A percentile compares a stretch with the other conserved stretches of the same genome.
phyloP scores from a whole-genome alignment of 2,797 vertebrate genomes.

The Catostomus latipinnis region DNA sequence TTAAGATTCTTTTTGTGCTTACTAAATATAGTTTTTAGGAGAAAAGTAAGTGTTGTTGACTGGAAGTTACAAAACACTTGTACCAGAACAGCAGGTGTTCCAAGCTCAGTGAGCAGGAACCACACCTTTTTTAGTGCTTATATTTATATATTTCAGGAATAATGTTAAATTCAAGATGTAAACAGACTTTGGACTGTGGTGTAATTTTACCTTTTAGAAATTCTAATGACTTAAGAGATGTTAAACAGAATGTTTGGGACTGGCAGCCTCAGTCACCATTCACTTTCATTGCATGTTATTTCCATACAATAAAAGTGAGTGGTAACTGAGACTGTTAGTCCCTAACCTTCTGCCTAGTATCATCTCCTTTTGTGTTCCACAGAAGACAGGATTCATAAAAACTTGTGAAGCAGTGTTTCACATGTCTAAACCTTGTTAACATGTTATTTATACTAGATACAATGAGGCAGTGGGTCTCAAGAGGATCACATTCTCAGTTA shows the following conservation, averaged over 20 bases:
- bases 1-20: neutral
- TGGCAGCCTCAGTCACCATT: too few relatives aligned
- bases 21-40: neutral
- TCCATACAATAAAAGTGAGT: too few relatives aligned
- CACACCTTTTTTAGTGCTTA: neutral
- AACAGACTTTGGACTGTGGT: neutral
- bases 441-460: neutral
- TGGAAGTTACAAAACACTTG: neutral
- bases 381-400: too few relatives aligned
- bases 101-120: conserved; percentile 2
- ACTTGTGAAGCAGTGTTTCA: too few relatives aligned
- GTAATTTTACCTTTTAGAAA: neutral
- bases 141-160: neutral
- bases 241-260: too few relatives aligned
- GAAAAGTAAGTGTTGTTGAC: neutral
- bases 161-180: neutral
- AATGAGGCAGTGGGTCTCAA: neutral
- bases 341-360: too few relatives aligned
- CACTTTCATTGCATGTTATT: too few relatives aligned
- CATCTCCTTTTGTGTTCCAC: too few relatives aligned
- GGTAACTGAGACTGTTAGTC: too few relatives aligned
- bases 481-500: conserved; percentile 36
- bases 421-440: too few relatives aligned
- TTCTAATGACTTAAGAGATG: neutral
- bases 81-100: conserved; percentile 8